Evolutionary conservation across 1,140 invertebrate genomes (phyloP).

Genomic region (Diachasmimorpha longicaudata): DNA sequence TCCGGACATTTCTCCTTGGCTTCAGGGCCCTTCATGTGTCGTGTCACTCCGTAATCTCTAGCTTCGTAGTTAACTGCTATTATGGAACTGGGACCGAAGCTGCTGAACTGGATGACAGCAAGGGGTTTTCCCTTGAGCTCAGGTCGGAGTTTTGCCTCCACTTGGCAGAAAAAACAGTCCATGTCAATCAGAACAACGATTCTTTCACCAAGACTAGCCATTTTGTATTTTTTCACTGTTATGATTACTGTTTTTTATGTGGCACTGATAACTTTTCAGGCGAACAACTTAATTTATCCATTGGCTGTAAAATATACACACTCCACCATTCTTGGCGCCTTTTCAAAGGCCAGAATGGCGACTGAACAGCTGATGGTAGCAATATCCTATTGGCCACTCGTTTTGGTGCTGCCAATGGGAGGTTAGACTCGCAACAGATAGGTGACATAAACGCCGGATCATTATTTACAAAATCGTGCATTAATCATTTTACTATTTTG

Average conservation of each 20-base stretch:
- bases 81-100: constrained; percentile 87
- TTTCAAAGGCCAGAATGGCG: not conserved
- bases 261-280: no score
- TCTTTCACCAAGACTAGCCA: constrained; percentile 59
- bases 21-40: constrained; percentile 90
- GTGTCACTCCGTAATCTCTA: constrained; percentile 84
- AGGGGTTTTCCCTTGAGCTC: constrained; percentile 83
- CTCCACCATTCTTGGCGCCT: not conserved
- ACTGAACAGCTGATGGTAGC: not conserved
- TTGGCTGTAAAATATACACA: not conserved
- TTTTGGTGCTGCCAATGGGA: not conserved
- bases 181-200: constrained; percentile 92
- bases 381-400: not conserved
- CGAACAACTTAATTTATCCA: not conserved
- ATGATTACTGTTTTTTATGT: no score
- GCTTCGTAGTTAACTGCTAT: constrained; percentile 98
- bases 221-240: constrained; percentile 12
- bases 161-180: constrained; percentile 99
- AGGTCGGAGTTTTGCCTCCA: constrained; percentile 89
- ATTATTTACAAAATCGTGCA: no score
- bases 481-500: no score
- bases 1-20: constrained; percentile 88
- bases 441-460: not conserved
- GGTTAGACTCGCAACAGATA: not conserved
- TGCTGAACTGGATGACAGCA: constrained; percentile 94